phyloP scores from a whole-genome alignment of 2,888 invertebrate genomes.

The Heterodera filipjevi region DNA sequence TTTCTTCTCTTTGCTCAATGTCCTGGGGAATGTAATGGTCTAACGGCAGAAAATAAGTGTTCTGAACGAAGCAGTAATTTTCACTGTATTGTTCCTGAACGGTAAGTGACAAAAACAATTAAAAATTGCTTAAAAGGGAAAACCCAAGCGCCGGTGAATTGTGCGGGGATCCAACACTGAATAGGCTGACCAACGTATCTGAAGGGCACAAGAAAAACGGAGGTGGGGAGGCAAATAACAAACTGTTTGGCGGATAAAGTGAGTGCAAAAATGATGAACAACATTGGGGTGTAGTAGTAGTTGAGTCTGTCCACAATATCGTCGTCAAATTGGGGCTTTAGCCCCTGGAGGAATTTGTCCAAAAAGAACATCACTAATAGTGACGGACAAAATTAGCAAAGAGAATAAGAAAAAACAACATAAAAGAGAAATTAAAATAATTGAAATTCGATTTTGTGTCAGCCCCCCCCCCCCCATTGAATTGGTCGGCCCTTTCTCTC shows the following conservation, averaged over 20 bases:
- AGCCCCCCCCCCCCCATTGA: not conserved
- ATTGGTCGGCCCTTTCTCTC: not conserved
- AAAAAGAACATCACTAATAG: conserved; percentile 60
- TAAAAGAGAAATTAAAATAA: not conserved
- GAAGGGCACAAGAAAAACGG: not conserved
- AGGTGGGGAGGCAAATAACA: not conserved
- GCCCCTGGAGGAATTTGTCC: conserved; percentile 63
- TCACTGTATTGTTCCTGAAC: conserved; percentile 63
- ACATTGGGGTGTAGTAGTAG: conserved; percentile 53
- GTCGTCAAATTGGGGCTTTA: conserved; percentile 65
- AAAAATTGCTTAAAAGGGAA: not conserved
- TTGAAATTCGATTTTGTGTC: not conserved
- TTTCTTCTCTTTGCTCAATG: conserved; percentile 51
- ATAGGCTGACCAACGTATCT: conserved; percentile 64
- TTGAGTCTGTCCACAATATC: conserved; percentile 64
- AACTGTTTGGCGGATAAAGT: conserved; percentile 64
- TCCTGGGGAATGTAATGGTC: conserved; percentile 60
- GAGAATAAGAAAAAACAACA: not conserved
- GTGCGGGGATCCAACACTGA: conserved; percentile 65
- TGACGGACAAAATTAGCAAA: not conserved
- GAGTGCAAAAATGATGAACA: conserved; percentile 63
- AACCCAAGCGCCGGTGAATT: conserved; percentile 53
- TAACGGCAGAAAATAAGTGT: conserved; percentile 64
- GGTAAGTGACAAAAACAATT: not conserved
- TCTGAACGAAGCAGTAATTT: conserved; percentile 65